A percentile compares a stretch with the other conserved stretches of the same genome.
Evolutionary conservation across 2,113 vertebrate genomes (phyloP).

Genomic region (Oxyruncus cristatus): DNA sequence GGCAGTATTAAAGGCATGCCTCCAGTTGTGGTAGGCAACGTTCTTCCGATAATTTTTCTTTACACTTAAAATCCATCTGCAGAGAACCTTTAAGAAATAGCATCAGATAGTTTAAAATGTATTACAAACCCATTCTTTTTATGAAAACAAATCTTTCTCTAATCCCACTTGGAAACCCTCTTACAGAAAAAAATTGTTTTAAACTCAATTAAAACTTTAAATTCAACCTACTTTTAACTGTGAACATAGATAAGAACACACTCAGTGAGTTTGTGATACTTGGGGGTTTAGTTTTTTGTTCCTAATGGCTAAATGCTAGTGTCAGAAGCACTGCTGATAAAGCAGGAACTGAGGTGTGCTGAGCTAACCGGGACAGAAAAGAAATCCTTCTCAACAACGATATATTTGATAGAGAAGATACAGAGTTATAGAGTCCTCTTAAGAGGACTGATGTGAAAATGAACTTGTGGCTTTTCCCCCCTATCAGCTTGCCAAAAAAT

Average conservation of each 20-base stretch:
- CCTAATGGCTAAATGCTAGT: background rate
- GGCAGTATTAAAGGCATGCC: slow-evolving; percentile 95
- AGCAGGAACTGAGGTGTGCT: background rate
- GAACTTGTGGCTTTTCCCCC: background rate
- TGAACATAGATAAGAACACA: background rate
- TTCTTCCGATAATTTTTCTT: slow-evolving; percentile 99
- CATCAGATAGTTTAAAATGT: background rate
- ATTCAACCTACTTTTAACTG: background rate
- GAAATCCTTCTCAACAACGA: background rate
- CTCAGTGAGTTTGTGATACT: background rate
- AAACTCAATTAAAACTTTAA: background rate
- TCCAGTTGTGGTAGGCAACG: slow-evolving; percentile 97
- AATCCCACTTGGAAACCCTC: background rate
- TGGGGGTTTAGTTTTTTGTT: background rate
- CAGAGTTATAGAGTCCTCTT: background rate
- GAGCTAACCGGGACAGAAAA: background rate
- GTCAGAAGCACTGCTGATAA: background rate
- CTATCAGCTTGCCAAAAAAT: background rate
- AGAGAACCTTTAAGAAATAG: slow-evolving; percentile 81
- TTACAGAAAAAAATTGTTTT: background rate
- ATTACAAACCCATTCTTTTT: background rate
- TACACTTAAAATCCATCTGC: slow-evolving; percentile 95
- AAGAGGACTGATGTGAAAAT: background rate
- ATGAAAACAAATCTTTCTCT: background rate
- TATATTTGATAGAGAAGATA: background rate